Percentiles rank a stretch among this genome's conserved stretches.
These are phyloP conservation scores for Trachelus troglodyta DNA, from an alignment of 2,888 invertebrate species.

Conservation along the genomic window DNA sequence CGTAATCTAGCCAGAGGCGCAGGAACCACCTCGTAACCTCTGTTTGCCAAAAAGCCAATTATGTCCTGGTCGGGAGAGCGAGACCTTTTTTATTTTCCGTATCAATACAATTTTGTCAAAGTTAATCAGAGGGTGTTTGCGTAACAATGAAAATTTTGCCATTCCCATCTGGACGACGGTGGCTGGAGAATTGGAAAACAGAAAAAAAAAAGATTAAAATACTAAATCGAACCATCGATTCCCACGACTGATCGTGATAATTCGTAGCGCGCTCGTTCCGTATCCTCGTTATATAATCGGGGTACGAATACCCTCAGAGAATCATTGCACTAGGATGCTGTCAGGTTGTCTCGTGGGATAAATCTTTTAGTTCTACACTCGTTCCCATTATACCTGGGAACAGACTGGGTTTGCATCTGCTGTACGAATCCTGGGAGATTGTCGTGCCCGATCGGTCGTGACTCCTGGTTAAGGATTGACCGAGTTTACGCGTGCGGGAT, in stretches of 20 bases:
- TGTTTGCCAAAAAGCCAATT: conserved; percentile 51
- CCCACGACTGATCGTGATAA: no score
- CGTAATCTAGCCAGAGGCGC: background rate
- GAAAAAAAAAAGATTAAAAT: no score
- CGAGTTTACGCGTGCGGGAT: background rate
- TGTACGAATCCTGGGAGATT: background rate
- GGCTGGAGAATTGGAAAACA: no score
- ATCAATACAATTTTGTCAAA: background rate
- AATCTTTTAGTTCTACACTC: background rate
- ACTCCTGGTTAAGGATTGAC: background rate
- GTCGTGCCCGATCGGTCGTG: background rate
- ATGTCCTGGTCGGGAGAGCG: conserved; percentile 23
- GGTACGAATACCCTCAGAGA: background rate
- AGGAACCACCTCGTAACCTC: background rate
- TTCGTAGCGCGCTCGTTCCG: no score
- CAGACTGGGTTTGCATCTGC: background rate
- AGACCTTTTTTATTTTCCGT: background rate
- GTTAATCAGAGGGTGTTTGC: conserved; percentile 26
- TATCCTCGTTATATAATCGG: background rate
- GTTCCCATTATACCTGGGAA: background rate
- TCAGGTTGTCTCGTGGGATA: background rate
- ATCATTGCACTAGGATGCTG: background rate
- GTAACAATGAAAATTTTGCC: background rate
- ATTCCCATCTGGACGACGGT: background rate
- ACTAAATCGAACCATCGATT: no score